Base-by-base conservation (phyloP, 2,113 vertebrate species). In the Pelecanus crispus region DNA sequence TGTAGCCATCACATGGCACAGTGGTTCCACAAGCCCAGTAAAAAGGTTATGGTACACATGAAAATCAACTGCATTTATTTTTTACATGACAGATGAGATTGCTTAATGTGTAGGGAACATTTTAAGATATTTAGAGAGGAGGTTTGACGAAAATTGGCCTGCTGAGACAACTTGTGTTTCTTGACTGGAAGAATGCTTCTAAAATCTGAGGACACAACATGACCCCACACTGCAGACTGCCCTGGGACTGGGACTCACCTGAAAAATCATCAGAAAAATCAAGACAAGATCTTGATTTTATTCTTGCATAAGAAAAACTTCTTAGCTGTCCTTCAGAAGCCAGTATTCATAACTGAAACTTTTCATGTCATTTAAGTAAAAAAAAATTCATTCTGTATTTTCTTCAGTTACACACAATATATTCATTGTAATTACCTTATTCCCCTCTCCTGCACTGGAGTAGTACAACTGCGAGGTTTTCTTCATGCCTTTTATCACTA, bases 401-500 rank as follows among this genome's bases (percentile, higher is more conserved):
- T 50, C 32, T 71, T 62, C 11, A n/a, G 44, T 55, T 53, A 40
- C 7, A 11, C 20, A 14, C 5, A 34, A 12, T 18, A 25, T 31
- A 58, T 28, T 83, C 10, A 9, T 17, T 42, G 40, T 6, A 53
- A 61, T 22, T 36, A 40, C 10, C 1, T 79, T 52, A 12, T 24
- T 92, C 52, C 58, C 0, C 0, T 24, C 22, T n/a, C 13, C 31
- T 13, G 65, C 13, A 20, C 29, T 21, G 5, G 13, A 50, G 13
- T 1, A 42, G 12, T 6, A 19, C 15, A 68, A 11, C 16, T 6
- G 17, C 18, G 18, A 58, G 49, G 53, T 55, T 72, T 88, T 26
- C 34, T 90, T 87, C 38, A 10, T 5, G 16, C n/a, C 18, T 80
- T 59, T 31, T 63, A 56, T 58, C 97, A 92, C 92, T 91, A 96